Conservation (phyloP, 2,888 invertebrate species). For the Tuta absoluta region DNA sequence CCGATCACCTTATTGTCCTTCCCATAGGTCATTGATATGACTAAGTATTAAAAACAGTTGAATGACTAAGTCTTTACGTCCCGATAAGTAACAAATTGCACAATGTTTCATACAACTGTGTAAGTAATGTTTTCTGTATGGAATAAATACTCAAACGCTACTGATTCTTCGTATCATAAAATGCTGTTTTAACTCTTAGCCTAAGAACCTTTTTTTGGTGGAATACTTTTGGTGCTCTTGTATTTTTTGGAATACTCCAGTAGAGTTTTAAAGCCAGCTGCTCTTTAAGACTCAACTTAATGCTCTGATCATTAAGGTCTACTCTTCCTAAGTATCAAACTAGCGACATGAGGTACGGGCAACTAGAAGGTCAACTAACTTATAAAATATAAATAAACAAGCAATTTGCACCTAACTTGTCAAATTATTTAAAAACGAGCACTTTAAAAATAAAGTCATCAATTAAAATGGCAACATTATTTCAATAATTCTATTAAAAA, state of each 20-base stretch:
- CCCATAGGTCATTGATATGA: background rate
- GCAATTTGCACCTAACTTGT: slow-evolving; percentile 39
- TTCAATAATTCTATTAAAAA: slow-evolving; percentile 34
- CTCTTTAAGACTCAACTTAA: background rate
- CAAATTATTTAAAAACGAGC: slow-evolving; percentile 35
- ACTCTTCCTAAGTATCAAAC: slow-evolving; percentile 2
- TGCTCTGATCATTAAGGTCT: background rate
- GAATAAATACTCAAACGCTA: background rate
- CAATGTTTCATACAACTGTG: background rate
- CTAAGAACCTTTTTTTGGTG: slow-evolving; percentile 18
- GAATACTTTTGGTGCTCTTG: background rate
- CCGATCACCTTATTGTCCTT: background rate
- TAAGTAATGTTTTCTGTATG: slow-evolving; percentile 7
- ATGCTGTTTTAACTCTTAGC: slow-evolving; percentile 8
- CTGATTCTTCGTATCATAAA: background rate
- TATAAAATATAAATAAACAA: slow-evolving; percentile 36
- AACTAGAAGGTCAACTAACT: slow-evolving; percentile 19
- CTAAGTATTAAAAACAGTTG: background rate
- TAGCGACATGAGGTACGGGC: slow-evolving; percentile 18
- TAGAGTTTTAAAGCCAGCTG: background rate
- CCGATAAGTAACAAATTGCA: background rate
- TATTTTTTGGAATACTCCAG: background rate
- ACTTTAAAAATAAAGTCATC: slow-evolving; percentile 33
- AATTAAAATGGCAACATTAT: slow-evolving; percentile 56
- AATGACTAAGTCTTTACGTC: background rate